These are phyloP conservation scores for Caenorhabditis wallacei DNA, from an alignment of 2,888 invertebrate genomes.

Conservation along the genomic window DNA sequence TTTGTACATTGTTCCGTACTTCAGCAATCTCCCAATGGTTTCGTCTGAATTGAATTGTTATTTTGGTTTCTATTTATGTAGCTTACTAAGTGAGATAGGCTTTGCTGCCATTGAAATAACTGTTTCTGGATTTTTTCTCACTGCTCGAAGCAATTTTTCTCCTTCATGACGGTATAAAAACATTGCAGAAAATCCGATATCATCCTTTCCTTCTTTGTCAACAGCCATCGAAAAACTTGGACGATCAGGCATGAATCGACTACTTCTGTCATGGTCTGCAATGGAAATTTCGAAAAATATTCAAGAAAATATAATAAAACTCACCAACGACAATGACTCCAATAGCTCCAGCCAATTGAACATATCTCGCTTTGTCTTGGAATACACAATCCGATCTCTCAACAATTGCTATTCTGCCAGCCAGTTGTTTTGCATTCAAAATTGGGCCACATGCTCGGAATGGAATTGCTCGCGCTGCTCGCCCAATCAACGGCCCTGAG, in stretches of 20 bases:
- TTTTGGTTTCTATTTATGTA: not conserved
- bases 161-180: constrained; percentile 77
- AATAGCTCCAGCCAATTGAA: constrained; percentile 90
- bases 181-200: constrained; percentile 76
- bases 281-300: not conserved
- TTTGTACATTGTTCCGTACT: constrained; percentile 13
- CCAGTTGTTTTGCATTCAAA: constrained; percentile 86
- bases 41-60: constrained; percentile 21
- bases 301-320: constrained; percentile 35
- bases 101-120: constrained; percentile 6
- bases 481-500: constrained; percentile 84
- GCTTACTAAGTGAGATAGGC: constrained; percentile 9
- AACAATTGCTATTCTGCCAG: constrained; percentile 90
- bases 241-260: constrained; percentile 88
- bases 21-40: constrained; percentile 19
- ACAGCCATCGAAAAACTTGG: constrained; percentile 97
- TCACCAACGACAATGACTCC: constrained; percentile 89
- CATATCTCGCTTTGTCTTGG: constrained; percentile 87
- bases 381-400: constrained; percentile 96
- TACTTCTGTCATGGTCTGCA: constrained; percentile 88
- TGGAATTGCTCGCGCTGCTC: constrained; percentile 88
- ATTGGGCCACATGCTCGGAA: constrained; percentile 87
- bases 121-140: constrained; percentile 28
- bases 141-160: constrained; percentile 31
- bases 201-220: constrained; percentile 88